Percentiles rank a stretch among this genome's conserved stretches.
Conservation (phyloP, 2,888 invertebrate species). For the Saturnia japonica region DNA sequence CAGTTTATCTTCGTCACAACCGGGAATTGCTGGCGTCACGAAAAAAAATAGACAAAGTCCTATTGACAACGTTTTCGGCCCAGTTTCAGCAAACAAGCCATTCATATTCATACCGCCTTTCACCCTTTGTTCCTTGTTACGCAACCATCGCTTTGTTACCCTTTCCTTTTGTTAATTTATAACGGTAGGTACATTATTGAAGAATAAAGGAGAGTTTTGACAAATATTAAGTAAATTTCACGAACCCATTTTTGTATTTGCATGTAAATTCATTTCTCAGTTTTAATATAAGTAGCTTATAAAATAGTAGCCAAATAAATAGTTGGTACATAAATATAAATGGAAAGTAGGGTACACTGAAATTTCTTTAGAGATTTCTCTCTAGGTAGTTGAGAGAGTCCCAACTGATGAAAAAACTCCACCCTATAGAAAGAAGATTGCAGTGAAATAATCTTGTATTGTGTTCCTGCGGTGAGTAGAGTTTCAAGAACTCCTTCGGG, state of each 20-base stretch:
- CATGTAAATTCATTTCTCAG: neutral
- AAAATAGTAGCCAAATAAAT: too few relatives aligned
- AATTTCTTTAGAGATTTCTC: too few relatives aligned
- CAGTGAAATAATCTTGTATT: too few relatives aligned
- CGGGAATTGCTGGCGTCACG: constrained; percentile 34
- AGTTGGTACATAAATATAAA: too few relatives aligned
- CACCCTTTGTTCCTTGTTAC: constrained; percentile 71
- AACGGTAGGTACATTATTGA: constrained; percentile 22
- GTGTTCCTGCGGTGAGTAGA: too few relatives aligned
- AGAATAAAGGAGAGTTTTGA: constrained; percentile 24
- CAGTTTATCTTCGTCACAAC: constrained; percentile 28
- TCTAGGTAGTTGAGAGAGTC: too few relatives aligned
- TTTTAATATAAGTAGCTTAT: neutral
- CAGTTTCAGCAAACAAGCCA: constrained; percentile 70
- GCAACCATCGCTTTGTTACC: constrained; percentile 59
- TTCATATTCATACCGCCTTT: constrained; percentile 76
- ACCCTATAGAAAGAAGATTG: too few relatives aligned
- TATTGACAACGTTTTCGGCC: constrained; percentile 51
- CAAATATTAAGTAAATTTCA: constrained; percentile 18
- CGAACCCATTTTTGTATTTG: neutral
- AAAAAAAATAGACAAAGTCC: constrained; percentile 43
- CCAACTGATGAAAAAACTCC: too few relatives aligned
- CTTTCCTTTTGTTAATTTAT: constrained; percentile 67
- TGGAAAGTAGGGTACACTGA: too few relatives aligned
- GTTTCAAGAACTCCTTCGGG: too few relatives aligned